Percentiles rank a stretch among this genome's conserved stretches.
phyloP scores from a whole-genome alignment of 2,888 invertebrate species.

The Leptopilina syphax region DNA sequence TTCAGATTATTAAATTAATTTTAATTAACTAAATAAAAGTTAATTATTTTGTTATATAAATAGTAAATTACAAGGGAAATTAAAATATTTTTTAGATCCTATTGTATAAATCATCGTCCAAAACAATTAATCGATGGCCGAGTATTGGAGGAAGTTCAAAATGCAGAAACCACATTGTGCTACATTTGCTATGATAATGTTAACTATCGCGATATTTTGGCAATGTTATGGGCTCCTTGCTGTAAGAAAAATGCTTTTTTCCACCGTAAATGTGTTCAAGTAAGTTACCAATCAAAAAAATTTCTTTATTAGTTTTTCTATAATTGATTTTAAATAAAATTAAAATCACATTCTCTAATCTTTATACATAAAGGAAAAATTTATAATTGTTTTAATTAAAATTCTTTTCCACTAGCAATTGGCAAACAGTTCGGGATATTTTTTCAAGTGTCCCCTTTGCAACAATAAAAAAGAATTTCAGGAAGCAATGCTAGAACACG shows the following conservation, averaged over 20 bases:
- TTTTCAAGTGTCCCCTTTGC: constrained; percentile 90
- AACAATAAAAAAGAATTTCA: constrained; percentile 84
- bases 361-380: too few relatives aligned
- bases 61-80: too few relatives aligned
- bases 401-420: constrained; percentile 78
- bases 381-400: neutral
- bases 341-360: too few relatives aligned
- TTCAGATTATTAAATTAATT: too few relatives aligned
- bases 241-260: constrained; percentile 87
- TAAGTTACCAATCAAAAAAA: constrained; percentile 62
- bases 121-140: constrained; percentile 77
- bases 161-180: constrained; percentile 77
- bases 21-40: too few relatives aligned
- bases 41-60: too few relatives aligned
- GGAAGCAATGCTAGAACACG: constrained; percentile 81
- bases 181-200: constrained; percentile 84
- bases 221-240: constrained; percentile 85
- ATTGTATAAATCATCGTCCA: constrained; percentile 81
- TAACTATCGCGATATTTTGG: constrained; percentile 73
- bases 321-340: too few relatives aligned
- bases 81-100: constrained; percentile 78
- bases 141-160: constrained; percentile 59
- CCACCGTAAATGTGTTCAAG: constrained; percentile 85
- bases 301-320: too few relatives aligned
- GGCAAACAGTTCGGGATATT: constrained; percentile 88